Evolutionary conservation across 2,888 invertebrate species (phyloP), one percentile per base, ranked within the genome.

Genomic region (Bombyx huttoni): DNA sequence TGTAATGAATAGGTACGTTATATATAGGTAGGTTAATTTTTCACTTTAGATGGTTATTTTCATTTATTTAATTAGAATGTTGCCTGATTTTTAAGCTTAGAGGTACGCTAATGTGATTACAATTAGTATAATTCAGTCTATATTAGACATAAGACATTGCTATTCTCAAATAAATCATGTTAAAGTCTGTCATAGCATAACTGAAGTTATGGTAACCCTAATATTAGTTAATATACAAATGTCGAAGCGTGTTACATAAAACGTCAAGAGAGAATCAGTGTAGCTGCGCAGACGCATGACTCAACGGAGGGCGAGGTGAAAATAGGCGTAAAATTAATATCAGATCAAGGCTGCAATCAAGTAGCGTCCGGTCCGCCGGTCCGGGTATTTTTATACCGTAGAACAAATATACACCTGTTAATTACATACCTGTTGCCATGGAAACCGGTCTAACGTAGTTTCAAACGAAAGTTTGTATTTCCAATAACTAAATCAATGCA

Each of bases 241-340:
- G 47, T 49, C 46, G 34, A 49, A 34, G 35, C 40, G 35, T 24
- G 35, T 35, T 52, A 49, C 13, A 40, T 33, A 35, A 24, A 24
- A 52, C 40, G 47, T 13, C 24, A 13, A 8, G 40, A 40, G 2
- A 12, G 40, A 40, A 40, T 40, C 40, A 40, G 14, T 34, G 47
- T 50, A 45, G 33, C 50, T 47, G 52, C 62, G 60, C 68, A 65
- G 65, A 59, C 62, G 59, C 65, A 60, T 67, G 62, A 63, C 62
- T 70, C 71, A 70, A 55, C 54, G 46, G 60, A 70, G 65, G 67
- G 67, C 68, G 65, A 73, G 68, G 67, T 73, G 77, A 75, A 76
- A 79, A 81, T 76, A 64, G 73, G 78, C 76, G 78, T 78, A 65
- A 79, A 78, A 78, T 79, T 81, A 78, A 81, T 80, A 76, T 72